Evolutionary conservation across 2,797 vertebrate species (phyloP), one percentile per base, ranked within the genome.

Genomic region (Molossus molossus): DNA sequence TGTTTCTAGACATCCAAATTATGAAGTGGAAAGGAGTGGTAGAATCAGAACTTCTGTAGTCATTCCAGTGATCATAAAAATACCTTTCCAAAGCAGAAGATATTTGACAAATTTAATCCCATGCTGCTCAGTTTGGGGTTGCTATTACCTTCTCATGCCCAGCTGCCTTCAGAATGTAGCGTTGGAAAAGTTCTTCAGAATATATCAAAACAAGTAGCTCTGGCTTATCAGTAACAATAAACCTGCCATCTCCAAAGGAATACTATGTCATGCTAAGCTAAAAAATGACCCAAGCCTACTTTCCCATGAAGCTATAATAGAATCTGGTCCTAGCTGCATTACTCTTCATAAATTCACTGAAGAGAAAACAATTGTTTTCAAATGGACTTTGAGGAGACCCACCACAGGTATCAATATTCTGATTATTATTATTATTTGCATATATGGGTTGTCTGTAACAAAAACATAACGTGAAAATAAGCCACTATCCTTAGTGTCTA

Each of bases 341-440:
- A 60, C 75, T 92, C 86, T 92, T 92, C 37, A 93, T 72, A 85
- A 88, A 96, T 93, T 93, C 69, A 93, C 60, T 67, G 53, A 92
- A 85, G 86, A 94, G 77, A 93, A 94, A 90, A 81, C 13, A 72
- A 64, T n/a, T 94, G 64, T 73, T 70, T 96, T 96, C 75, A 91
- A 95, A 83, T 29, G 91, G 67, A 95, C 76, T 81, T 20, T 10
- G 6, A 88, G 48, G 64, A 95, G 50, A 67, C 33, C 33, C 11
- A 86, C 70, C 9, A 64, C 20, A 81, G 29, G 70, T 86, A 92
- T 90, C 65, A 67, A 58, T 83, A 92, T 64, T 80, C 69, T 72
- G 84, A 90, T 90, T 69, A 67, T 80, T 87, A 67, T 80, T 87
- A 67, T 90, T 82, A 85, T 72, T 58, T 70, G 29, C 50, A 62